Percentiles rank a stretch among this genome's conserved stretches.
phyloP scores from a whole-genome alignment of 2,113 vertebrate species.

The Rhabdornis inornatus region DNA sequence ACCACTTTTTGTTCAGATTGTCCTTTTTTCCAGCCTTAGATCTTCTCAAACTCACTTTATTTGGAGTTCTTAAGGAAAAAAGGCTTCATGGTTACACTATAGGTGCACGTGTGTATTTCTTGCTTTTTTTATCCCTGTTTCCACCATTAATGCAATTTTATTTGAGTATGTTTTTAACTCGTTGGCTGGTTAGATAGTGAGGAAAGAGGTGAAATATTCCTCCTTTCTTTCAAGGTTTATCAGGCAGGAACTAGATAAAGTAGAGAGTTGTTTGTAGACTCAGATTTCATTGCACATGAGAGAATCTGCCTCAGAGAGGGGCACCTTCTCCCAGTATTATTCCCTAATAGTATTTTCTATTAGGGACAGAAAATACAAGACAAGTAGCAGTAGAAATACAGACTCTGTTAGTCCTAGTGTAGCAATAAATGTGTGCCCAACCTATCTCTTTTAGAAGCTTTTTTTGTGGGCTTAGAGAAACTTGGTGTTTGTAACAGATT shows the following conservation, averaged over 20 bases:
- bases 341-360: neutral
- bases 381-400: neutral
- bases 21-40: neutral
- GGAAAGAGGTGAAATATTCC: neutral
- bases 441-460: neutral
- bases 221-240: neutral
- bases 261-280: neutral
- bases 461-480: neutral
- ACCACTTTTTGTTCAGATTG: neutral
- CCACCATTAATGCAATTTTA: neutral
- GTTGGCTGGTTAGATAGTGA: neutral
- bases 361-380: neutral
- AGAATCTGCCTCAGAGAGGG: neutral
- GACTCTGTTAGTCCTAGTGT: neutral
- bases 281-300: neutral
- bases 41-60: neutral
- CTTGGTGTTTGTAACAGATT: neutral
- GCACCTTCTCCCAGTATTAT: neutral
- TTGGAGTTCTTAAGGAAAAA: neutral
- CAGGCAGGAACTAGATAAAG: no score
- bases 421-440: neutral
- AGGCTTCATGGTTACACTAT: neutral
- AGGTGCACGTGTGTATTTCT: fast-evolving
- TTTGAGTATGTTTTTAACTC: neutral
- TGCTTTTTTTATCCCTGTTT: neutral